Evolutionary conservation across 2,888 invertebrate species (phyloP).

Genomic region (Elaeidobius kamerunicus): DNA sequence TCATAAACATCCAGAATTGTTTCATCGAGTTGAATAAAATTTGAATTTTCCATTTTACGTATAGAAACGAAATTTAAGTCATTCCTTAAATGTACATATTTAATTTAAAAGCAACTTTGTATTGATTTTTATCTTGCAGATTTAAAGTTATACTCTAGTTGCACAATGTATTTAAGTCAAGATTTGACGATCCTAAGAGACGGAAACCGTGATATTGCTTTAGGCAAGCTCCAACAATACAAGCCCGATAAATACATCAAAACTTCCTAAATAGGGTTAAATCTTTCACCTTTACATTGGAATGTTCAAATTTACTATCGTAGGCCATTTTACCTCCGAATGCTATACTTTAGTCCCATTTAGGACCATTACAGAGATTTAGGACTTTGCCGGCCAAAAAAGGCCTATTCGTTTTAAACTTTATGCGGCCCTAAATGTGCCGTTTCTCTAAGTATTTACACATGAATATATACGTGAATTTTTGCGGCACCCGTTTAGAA

Average conservation of each 20-base stretch:
- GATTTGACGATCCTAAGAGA: no score
- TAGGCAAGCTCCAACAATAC: not conserved
- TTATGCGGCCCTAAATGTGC: conserved; percentile 23
- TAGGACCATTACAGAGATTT: conserved; percentile 22
- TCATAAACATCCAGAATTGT: conserved; percentile 8
- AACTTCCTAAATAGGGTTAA: not conserved
- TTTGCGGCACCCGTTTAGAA: conserved; percentile 26
- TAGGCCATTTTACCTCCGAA: conserved; percentile 16
- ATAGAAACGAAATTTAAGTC: conserved; percentile 3
- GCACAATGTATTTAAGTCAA: no score
- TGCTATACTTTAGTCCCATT: conserved; percentile 16
- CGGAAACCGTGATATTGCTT: no score
- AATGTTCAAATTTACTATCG: conserved; percentile 8
- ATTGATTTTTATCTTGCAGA: conserved; percentile 1
- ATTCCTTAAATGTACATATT: conserved; percentile 7
- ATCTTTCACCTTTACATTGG: conserved; percentile 5
- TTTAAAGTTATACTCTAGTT: no score
- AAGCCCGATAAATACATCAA: not conserved
- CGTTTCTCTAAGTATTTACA: conserved; percentile 25
- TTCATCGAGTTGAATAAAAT: conserved; percentile 12
- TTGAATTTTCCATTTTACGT: conserved; percentile 5
- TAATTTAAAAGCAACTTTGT: not conserved
- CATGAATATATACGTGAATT: conserved; percentile 27
- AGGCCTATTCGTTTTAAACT: conserved; percentile 26
- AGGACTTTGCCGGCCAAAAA: conserved; percentile 19